phyloP scores from a whole-genome alignment of 2,113 vertebrate species.

The Ptilorrhoa leucosticta region DNA sequence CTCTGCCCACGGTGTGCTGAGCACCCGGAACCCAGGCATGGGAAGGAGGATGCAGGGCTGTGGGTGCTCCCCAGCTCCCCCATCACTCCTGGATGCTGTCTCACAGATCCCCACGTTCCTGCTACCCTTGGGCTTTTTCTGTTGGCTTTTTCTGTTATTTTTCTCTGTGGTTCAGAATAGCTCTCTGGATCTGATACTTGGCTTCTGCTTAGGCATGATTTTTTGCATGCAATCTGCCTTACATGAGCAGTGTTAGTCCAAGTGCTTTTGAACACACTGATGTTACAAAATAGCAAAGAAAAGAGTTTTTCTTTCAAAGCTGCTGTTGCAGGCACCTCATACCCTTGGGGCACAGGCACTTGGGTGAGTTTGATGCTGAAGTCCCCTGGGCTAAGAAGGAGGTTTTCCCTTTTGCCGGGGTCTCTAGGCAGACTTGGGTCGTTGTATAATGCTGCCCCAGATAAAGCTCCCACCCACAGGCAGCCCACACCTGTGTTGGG shows the following conservation, averaged over 20 bases:
- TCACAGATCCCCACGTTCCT: background rate
- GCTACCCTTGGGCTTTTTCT: background rate
- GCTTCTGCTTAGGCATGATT: background rate
- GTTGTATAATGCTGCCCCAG: background rate
- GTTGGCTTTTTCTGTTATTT: too few relatives aligned
- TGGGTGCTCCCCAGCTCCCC: background rate
- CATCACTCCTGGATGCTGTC: background rate
- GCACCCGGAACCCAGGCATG: background rate
- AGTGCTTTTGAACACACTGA: background rate
- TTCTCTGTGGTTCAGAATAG: background rate
- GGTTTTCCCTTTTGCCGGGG: background rate
- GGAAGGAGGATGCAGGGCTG: background rate
- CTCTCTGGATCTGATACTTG: background rate
- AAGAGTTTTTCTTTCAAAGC: background rate
- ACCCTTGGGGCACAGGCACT: fast-evolving
- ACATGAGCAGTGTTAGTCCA: background rate
- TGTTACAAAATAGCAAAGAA: background rate
- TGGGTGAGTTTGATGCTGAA: background rate
- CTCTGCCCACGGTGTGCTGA: fast-evolving
- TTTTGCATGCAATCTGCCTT: background rate
- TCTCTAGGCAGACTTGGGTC: background rate
- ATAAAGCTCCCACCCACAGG: background rate
- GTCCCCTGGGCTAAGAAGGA: background rate
- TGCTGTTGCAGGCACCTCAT: background rate
- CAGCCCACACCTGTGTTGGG: background rate